Conservation (phyloP, 2,113 vertebrate species). For the Lagopus leucura region DNA sequence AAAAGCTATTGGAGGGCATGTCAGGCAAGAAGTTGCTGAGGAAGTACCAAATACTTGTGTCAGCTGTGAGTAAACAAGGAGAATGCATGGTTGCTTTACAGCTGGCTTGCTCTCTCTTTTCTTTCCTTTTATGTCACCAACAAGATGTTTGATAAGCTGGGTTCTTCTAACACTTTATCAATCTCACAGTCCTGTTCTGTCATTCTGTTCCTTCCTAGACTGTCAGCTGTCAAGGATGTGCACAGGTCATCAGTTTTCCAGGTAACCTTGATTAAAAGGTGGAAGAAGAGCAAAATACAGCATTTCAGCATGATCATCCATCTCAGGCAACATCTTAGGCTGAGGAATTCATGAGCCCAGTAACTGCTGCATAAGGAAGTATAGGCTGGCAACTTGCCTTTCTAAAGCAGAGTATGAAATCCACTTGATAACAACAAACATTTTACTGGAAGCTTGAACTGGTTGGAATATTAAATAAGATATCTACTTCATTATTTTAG, state of each 20-base stretch:
- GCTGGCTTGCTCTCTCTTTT: neutral
- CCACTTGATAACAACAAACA: neutral
- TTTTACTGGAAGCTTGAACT: neutral
- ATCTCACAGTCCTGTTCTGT: neutral
- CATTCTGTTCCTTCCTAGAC: neutral
- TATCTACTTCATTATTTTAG: neutral
- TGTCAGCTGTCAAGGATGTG: neutral
- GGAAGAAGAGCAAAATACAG: neutral
- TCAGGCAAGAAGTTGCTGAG: neutral
- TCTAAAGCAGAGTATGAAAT: neutral
- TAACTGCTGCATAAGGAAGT: neutral
- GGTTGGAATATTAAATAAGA: neutral
- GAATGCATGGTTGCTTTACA: neutral
- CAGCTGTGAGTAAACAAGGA: neutral
- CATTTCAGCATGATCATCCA: neutral
- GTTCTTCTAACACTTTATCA: neutral
- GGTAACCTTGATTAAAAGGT: neutral
- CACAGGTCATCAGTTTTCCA: neutral
- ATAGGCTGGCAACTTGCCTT: neutral
- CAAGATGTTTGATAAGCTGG: neutral
- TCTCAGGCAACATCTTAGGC: neutral
- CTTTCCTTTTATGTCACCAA: neutral
- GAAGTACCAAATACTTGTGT: neutral
- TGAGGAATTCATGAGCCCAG: neutral
- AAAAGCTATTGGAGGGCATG: neutral